Conservation (phyloP, 2,888 invertebrate species). For the Leucophenga montana region DNA sequence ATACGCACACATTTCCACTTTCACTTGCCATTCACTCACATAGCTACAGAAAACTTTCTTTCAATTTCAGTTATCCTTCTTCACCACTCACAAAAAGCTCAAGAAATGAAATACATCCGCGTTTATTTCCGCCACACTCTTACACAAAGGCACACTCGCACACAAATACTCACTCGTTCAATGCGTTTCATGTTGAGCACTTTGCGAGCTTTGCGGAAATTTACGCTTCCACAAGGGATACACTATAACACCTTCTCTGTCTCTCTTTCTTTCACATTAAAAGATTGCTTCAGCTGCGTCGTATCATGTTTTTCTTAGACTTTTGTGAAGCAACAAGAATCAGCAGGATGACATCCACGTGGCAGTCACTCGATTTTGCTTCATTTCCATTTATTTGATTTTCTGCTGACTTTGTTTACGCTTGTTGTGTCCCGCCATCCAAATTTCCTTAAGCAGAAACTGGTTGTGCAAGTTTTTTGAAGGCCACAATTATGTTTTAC, state of each 20-base stretch:
- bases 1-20: no score
- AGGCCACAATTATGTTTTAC: conserved; percentile 7
- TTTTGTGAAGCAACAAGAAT: conserved; percentile 48
- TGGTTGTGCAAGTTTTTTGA: not conserved
- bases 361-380: not conserved
- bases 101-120: conserved; percentile 60
- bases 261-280: no score
- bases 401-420: not conserved
- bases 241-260: no score
- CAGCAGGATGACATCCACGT: conserved; percentile 44
- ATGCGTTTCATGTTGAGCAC: conserved; percentile 9
- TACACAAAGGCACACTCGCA: no score
- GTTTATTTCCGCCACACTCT: conserved; percentile 60
- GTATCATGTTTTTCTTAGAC: not conserved
- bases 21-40: no score
- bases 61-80: not conserved
- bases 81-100: not conserved
- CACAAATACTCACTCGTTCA: not conserved
- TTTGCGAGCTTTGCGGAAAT: conserved; percentile 46
- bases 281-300: no score
- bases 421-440: not conserved
- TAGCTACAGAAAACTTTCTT: not conserved
- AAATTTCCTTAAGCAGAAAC: not conserved
- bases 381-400: conserved; percentile 6
- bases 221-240: conserved; percentile 49